phyloP scores from a whole-genome alignment of 2,113 vertebrate genomes.

The Brevimyrus niger region DNA sequence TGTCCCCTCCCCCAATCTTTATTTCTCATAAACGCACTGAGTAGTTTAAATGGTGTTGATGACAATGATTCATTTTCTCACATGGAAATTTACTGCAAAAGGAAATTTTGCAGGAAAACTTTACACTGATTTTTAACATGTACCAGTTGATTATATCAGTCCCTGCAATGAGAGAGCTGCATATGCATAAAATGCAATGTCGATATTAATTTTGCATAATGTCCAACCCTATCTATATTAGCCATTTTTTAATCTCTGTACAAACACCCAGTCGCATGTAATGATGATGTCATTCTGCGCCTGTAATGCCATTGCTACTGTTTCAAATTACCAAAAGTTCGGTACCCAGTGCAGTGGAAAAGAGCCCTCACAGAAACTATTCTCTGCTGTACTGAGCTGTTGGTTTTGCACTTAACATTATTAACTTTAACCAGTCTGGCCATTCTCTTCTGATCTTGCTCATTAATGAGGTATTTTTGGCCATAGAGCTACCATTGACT shows the following conservation, averaged over 20 bases:
- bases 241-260: neutral
- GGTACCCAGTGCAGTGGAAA: neutral
- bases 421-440: neutral
- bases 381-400: neutral
- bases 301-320: neutral
- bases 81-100: neutral
- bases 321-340: neutral
- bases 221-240: neutral
- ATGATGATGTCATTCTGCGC: neutral
- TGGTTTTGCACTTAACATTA: neutral
- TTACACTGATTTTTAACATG: neutral
- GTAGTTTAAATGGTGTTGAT: neutral
- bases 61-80: neutral
- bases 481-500: neutral
- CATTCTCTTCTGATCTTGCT: neutral
- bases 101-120: neutral
- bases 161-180: neutral
- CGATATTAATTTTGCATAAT: neutral
- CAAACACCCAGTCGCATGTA: neutral
- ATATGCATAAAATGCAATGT: neutral
- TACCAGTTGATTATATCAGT: neutral
- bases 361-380: neutral
- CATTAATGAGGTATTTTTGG: neutral
- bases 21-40: no score
- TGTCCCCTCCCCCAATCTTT: no score